These are phyloP conservation scores for Catocala fraxini DNA, from an alignment of 2,888 invertebrate species.

Conservation along the genomic window DNA sequence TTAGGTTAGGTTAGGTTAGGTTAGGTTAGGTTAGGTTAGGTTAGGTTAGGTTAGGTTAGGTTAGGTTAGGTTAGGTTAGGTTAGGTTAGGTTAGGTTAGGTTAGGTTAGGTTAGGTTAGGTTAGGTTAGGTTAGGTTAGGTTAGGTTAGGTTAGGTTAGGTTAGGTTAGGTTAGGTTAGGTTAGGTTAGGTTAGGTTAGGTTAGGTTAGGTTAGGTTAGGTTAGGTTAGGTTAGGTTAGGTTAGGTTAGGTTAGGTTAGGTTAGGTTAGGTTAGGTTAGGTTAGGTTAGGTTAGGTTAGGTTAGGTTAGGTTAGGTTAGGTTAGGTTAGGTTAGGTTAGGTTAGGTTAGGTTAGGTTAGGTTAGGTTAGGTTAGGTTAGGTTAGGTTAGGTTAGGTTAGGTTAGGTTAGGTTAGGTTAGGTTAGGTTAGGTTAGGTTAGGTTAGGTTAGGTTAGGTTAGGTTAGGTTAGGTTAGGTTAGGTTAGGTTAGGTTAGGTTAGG, in stretches of 20 bases:
- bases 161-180: constrained; percentile 7
- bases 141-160: constrained; percentile 7
- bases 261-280: constrained; percentile 7
- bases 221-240: constrained; percentile 7
- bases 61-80: constrained; percentile 7
- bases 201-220: constrained; percentile 7
- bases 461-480: constrained; percentile 13
- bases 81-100: constrained; percentile 7
- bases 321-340: constrained; percentile 7
- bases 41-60: constrained; percentile 7
- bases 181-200: constrained; percentile 7
- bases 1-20: constrained; percentile 7
- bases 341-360: constrained; percentile 7
- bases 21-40: constrained; percentile 7
- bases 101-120: constrained; percentile 7
- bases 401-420: constrained; percentile 7
- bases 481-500: constrained; percentile 26
- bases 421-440: constrained; percentile 5
- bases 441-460: constrained; percentile 38
- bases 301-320: constrained; percentile 7
- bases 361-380: constrained; percentile 7
- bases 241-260: constrained; percentile 7
- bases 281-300: constrained; percentile 7
- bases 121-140: constrained; percentile 7
- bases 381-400: constrained; percentile 7